phyloP scores from a whole-genome alignment of 2,797 vertebrate species.

The Gobio occitaniae region DNA sequence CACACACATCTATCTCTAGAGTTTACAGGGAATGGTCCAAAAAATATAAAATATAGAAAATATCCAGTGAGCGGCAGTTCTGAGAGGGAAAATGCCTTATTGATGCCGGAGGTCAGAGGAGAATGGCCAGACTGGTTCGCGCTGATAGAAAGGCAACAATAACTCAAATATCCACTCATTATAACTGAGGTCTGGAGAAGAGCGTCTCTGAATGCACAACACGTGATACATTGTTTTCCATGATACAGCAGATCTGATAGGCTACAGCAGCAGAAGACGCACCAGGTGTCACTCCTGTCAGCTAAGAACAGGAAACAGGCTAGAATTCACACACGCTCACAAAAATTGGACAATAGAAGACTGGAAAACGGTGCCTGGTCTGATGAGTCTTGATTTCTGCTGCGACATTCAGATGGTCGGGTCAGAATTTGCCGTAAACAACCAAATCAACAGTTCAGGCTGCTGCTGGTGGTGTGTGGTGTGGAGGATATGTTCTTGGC shows the following conservation, averaged over 20 bases:
- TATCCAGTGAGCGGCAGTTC: background rate
- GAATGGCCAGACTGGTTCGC: constrained; percentile 26
- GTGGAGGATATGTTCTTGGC: background rate
- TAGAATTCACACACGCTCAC: too few species aligned
- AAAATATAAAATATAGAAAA: too few species aligned
- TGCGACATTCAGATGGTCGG: too few species aligned
- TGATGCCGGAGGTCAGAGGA: constrained; percentile 56
- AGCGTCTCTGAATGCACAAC: too few species aligned
- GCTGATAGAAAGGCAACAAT: background rate
- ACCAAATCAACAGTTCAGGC: too few species aligned
- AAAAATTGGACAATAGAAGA: background rate
- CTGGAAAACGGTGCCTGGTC: background rate
- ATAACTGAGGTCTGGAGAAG: background rate
- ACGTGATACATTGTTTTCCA: too few species aligned
- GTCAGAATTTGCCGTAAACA: too few species aligned
- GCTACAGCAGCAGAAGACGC: background rate
- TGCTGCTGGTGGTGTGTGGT: background rate
- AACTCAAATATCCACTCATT: background rate
- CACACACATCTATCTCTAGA: background rate
- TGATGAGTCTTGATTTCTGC: background rate
- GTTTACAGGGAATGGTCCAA: too few species aligned
- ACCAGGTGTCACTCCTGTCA: background rate
- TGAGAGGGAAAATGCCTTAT: constrained; percentile 35
- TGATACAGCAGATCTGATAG: background rate
- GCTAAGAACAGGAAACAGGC: background rate